Percentiles rank a stretch among this genome's conserved stretches.
Conservation (phyloP, 2,888 invertebrate genomes). For the Lepidocyrtinus sp. region DNA sequence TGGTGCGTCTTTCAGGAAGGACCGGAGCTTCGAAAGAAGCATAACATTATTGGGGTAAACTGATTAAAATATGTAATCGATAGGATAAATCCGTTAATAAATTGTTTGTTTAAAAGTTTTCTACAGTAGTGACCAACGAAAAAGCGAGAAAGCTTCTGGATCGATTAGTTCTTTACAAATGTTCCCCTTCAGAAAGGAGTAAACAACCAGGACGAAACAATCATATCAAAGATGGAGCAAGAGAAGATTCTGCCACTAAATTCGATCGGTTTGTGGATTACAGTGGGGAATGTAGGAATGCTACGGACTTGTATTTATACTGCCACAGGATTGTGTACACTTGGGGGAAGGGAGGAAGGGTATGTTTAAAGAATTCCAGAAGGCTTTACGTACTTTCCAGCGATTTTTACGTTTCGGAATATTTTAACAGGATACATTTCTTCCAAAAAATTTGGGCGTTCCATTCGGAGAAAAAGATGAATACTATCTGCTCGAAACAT, state of each 20-base stretch:
- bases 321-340: slow-evolving; percentile 45
- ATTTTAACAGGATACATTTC: slow-evolving; percentile 29
- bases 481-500: slow-evolving; percentile 39
- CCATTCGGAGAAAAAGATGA: slow-evolving; percentile 32
- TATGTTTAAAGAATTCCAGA: slow-evolving; percentile 5
- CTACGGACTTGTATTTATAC: slow-evolving; percentile 34
- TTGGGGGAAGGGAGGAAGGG: slow-evolving; percentile 40
- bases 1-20: slow-evolving; percentile 54
- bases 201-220: neutral
- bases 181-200: neutral
- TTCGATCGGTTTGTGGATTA: slow-evolving; percentile 36
- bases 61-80: neutral
- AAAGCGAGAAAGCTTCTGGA: slow-evolving; percentile 17
- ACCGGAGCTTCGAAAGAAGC: slow-evolving; percentile 33
- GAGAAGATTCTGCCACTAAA: neutral
- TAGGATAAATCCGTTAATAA: neutral
- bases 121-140: slow-evolving; percentile 30
- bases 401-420: neutral
- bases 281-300: slow-evolving; percentile 44
- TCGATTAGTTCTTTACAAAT: slow-evolving; percentile 40
- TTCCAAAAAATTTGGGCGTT: slow-evolving; percentile 44
- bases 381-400: neutral
- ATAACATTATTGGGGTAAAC: slow-evolving; percentile 41
- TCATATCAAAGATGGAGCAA: too few relatives aligned
- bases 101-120: slow-evolving; percentile 34